These are phyloP conservation scores for Xiphophorus maculatus DNA, from an alignment of 2,113 vertebrate species.

Conservation along the genomic window DNA sequence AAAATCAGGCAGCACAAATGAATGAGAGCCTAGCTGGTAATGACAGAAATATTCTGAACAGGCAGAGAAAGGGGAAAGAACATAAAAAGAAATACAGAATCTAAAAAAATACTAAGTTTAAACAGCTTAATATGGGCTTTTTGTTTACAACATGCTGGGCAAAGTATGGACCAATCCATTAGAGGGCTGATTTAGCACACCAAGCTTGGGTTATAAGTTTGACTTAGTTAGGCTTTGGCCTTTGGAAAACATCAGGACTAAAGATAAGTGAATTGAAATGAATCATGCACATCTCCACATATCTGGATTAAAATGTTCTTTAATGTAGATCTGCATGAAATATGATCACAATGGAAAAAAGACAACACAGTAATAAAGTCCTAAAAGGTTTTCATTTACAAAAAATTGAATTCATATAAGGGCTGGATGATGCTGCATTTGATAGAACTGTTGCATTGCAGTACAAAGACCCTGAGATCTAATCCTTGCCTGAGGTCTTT, in stretches of 20 bases:
- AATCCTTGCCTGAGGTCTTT: background rate
- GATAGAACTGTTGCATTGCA: background rate
- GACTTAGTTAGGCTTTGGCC: background rate
- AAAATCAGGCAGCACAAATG: conserved; percentile 55
- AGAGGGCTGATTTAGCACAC: background rate
- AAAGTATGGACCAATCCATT: background rate
- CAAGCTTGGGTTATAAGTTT: background rate
- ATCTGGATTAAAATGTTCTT: background rate
- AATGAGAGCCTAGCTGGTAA: background rate
- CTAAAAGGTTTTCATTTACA: background rate
- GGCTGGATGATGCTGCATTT: background rate
- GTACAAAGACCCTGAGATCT: background rate
- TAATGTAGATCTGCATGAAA: background rate
- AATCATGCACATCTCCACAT: too few relatives aligned
- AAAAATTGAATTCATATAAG: background rate
- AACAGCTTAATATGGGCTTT: background rate
- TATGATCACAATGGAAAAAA: too few relatives aligned
- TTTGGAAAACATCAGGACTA: background rate
- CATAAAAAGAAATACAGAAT: background rate
- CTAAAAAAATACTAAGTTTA: background rate
- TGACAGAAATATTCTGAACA: background rate
- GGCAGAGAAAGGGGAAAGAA: background rate
- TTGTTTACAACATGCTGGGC: background rate
- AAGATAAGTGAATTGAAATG: background rate
- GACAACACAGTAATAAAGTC: background rate